phyloP scores from a whole-genome alignment of 2,113 vertebrate genomes.

The Chionodraco myersi region DNA sequence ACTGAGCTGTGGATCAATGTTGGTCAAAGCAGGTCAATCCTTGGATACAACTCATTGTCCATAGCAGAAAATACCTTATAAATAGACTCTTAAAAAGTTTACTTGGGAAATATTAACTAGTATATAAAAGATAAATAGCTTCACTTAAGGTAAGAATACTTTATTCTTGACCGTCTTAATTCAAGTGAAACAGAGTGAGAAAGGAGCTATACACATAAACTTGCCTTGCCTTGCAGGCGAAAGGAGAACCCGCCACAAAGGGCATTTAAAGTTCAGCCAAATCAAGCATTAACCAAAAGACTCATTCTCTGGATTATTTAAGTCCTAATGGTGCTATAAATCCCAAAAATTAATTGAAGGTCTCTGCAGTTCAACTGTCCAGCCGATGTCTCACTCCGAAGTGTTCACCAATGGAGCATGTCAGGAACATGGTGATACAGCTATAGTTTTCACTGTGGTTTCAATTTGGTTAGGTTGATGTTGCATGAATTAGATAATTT shows the following conservation, averaged over 20 bases:
- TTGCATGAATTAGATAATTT: conserved; percentile 10
- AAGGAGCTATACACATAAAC: too few species aligned
- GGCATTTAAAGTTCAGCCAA: conserved; percentile 52
- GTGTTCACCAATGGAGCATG: conserved; percentile 14
- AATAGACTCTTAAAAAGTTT: conserved; percentile 1
- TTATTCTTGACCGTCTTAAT: conserved; percentile 37
- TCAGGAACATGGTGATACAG: conserved; percentile 12
- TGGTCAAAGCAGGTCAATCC: conserved; percentile 2
- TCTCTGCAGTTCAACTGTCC: background rate
- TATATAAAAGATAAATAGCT: conserved; percentile 5
- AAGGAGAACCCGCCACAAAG: conserved; percentile 37
- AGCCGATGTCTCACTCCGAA: background rate
- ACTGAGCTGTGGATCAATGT: background rate
- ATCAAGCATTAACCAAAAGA: conserved; percentile 46
- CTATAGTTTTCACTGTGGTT: background rate
- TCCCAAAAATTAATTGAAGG: conserved; percentile 6
- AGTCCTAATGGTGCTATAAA: conserved; percentile 50
- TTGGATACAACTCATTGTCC: background rate
- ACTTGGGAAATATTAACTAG: background rate
- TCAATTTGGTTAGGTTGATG: conserved; percentile 12
- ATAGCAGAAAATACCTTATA: background rate
- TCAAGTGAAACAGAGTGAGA: conserved; percentile 24
- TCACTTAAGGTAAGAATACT: conserved; percentile 1
- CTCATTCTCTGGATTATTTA: conserved; percentile 56
- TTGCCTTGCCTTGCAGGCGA: background rate